phyloP scores from a whole-genome alignment of 2,113 vertebrate genomes.

The Kryptolebias marmoratus region DNA sequence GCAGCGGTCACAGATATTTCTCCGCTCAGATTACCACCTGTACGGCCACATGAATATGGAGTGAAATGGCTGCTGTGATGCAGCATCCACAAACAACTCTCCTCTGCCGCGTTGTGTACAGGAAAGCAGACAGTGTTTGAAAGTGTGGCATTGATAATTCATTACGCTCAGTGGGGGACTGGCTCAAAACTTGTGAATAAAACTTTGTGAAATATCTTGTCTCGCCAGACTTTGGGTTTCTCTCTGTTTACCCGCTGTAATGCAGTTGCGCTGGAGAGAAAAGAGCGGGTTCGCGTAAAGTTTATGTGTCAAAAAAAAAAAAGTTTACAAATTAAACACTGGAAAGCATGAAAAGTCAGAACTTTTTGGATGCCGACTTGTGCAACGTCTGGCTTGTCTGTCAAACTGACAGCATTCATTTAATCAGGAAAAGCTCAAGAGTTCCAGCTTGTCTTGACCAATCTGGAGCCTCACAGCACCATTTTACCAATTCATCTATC shows the following conservation, averaged over 20 bases:
- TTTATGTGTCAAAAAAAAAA: not conserved
- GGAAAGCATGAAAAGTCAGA: not conserved
- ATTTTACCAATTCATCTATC: too few relatives aligned
- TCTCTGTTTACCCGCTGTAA: not conserved
- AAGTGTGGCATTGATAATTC: conserved; percentile 65
- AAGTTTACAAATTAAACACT: not conserved
- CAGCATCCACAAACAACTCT: conserved; percentile 16
- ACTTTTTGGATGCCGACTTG: not conserved
- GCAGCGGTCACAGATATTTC: conserved; percentile 69
- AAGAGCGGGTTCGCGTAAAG: not conserved
- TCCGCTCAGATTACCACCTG: conserved; percentile 64
- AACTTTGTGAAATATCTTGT: conserved; percentile 56
- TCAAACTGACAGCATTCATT: not conserved
- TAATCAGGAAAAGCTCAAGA: not conserved
- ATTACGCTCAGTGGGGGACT: conserved; percentile 51
- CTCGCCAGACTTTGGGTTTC: conserved; percentile 38
- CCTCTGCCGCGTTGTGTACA: conserved; percentile 33
- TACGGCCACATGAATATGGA: conserved; percentile 65
- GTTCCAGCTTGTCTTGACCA: too few relatives aligned
- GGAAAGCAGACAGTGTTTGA: conserved; percentile 41
- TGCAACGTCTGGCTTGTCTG: not conserved
- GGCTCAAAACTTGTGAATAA: conserved; percentile 58
- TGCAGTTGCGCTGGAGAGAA: conserved; percentile 15
- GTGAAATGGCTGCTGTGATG: conserved; percentile 27
- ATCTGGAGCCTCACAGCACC: too few relatives aligned